Evolutionary conservation across 2,888 invertebrate species (phyloP).

Genomic region (Laothoe populi): DNA sequence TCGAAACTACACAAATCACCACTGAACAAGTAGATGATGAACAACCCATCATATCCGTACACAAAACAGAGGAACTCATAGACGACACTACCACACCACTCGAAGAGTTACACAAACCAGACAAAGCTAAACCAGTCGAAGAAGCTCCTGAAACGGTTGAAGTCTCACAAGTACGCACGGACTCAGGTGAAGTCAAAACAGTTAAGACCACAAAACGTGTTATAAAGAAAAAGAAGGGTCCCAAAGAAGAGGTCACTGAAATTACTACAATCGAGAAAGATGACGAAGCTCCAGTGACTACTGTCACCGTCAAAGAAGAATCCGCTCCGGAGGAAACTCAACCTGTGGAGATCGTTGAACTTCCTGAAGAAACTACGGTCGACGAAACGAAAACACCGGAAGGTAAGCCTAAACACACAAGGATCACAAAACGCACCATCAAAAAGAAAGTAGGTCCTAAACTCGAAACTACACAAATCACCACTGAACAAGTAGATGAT

Average conservation of each 20-base stretch:
- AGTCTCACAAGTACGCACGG: not conserved
- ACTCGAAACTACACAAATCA: slow-evolving; percentile 1
- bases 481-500: not conserved
- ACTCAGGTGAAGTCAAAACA: not conserved
- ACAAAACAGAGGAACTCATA: slow-evolving; percentile 1
- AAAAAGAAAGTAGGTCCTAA: slow-evolving; percentile 31
- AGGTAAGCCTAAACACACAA: not conserved
- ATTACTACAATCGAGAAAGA: not conserved
- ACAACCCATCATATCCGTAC: not conserved
- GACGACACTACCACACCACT: not conserved
- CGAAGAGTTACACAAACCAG: not conserved
- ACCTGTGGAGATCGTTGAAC: not conserved
- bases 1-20: not conserved
- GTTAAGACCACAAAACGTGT: not conserved
- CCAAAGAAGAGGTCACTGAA: not conserved
- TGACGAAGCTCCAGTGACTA: not conserved
- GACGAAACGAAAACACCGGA: not conserved
- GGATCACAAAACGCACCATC: not conserved
- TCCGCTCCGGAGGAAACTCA: not conserved
- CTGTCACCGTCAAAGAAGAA: not conserved
- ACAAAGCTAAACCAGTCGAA: not conserved
- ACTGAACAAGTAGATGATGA: not conserved
- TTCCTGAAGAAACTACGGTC: not conserved
- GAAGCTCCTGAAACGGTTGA: not conserved
- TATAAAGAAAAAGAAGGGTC: not conserved